Percentiles rank a stretch among this genome's conserved stretches.
Evolutionary conservation across 2,113 vertebrate species (phyloP).

Genomic region (Oceanites oceanicus): DNA sequence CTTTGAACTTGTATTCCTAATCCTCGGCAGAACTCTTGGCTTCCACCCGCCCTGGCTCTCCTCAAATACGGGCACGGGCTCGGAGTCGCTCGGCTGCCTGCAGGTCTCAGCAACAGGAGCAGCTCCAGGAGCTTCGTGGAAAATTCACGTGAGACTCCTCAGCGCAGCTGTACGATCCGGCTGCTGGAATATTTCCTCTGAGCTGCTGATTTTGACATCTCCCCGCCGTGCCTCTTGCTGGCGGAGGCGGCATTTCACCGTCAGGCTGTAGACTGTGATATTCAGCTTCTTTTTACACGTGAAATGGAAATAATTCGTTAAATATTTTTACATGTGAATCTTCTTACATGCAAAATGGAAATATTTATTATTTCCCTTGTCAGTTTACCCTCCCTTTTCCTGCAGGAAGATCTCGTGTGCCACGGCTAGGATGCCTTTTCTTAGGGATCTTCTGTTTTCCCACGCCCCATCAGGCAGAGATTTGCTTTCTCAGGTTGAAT

Average conservation of each 20-base stretch:
- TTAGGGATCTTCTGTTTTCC: neutral
- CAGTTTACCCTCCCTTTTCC: neutral
- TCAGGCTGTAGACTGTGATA: neutral
- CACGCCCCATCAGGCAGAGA: neutral
- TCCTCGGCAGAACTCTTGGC: rapidly evolving
- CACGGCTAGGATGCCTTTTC: neutral
- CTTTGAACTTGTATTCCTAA: neutral
- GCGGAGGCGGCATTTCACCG: neutral
- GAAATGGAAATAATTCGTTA: neutral
- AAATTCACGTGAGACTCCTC: neutral
- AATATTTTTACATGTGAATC: neutral
- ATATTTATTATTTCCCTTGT: neutral
- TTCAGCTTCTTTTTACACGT: neutral
- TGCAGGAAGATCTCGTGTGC: neutral
- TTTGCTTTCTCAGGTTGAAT: neutral
- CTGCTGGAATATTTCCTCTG: neutral
- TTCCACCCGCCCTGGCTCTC: neutral
- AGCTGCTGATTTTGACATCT: neutral
- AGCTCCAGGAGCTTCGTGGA: neutral
- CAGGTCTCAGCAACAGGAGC: neutral
- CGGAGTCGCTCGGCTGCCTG: rapidly evolving
- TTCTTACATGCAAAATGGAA: neutral
- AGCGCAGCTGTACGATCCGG: neutral
- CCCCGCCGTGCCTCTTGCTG: rapidly evolving
- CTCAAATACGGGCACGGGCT: neutral